phyloP scores from a whole-genome alignment of 2,113 vertebrate genomes.

The Charadrius vociferus region DNA sequence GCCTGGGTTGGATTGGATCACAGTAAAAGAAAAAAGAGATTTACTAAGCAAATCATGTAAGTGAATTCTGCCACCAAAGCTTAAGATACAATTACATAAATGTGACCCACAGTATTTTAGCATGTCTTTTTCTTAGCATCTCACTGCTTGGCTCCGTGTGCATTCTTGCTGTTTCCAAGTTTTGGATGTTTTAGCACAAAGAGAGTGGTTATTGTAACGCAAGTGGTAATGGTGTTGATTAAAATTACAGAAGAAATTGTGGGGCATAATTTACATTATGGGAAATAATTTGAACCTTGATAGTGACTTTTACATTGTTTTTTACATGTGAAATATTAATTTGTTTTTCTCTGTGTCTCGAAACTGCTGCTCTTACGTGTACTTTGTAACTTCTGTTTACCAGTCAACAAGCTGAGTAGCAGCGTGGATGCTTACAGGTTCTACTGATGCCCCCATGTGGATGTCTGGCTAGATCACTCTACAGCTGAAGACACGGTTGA shows the following conservation, averaged over 20 bases:
- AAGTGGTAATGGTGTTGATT: neutral
- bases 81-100: neutral
- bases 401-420: neutral
- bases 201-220: neutral
- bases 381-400: neutral
- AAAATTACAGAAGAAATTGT: neutral
- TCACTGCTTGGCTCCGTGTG: conserved; percentile 10
- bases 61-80: neutral
- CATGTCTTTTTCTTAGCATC: neutral
- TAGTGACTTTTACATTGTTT: neutral
- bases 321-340: neutral
- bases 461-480: neutral
- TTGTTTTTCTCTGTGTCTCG: neutral
- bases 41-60: neutral
- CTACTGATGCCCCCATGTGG: conserved; percentile 35
- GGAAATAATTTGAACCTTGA: neutral
- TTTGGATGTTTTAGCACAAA: neutral
- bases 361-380: neutral
- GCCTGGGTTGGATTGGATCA: neutral
- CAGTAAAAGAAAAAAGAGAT: neutral
- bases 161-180: neutral
- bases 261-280: neutral
- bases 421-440: neutral
- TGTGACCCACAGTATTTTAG: neutral
- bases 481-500: neutral